Base-by-base conservation (phyloP, 2,888 invertebrate species). In the Agriopis marginaria region DNA sequence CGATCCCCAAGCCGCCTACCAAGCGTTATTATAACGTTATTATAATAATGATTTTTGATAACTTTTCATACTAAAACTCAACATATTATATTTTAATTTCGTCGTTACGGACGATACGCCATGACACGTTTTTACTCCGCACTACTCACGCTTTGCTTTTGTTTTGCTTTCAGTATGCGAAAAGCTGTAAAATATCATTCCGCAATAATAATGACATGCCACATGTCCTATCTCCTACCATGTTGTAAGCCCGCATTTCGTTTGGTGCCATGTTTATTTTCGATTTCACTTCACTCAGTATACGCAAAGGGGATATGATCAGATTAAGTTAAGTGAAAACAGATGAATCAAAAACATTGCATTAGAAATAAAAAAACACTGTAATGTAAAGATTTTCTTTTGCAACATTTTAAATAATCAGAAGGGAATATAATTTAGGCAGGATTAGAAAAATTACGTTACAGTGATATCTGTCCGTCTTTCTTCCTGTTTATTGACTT, bases 261-360 rank as follows among this genome's bases (percentile, higher is more conserved):
- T 80, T 53, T 54, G 49, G 42, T 80, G 75, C 23, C 11, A 60
- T 86, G 84, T 88, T 87, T 86, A 83, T 86, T 86, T 90, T 91
- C 90, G 88, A 89, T 90, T 90, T 89, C 89, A 87, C 87, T 86
- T 82, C 76, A 79, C 80, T 81, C 78, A 82, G 82, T 84, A 63
- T 53, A 86, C 74, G 81, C 80, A 75, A 81, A 82, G 75, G 78
- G 77, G 78, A 77, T 73, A 73, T 79, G 80, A 83, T 80, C 77
- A 80, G 79, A 82, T 81, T 78, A 81, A 81, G 81, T 78, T 77
- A 75, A 79, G 78, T 72, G 74, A 80, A 79, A 78, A 79, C 77
- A 79, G 78, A 82, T 82, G 79, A 79, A 79, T 79, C 62, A 74
- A 71, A 77, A 82, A 79, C 75, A 79, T 79, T 75, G 75, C 74